Percentiles rank a stretch among this genome's conserved stretches.
Evolutionary conservation across 2,888 invertebrate genomes (phyloP).

Genomic region (Eustalomyia histrio): DNA sequence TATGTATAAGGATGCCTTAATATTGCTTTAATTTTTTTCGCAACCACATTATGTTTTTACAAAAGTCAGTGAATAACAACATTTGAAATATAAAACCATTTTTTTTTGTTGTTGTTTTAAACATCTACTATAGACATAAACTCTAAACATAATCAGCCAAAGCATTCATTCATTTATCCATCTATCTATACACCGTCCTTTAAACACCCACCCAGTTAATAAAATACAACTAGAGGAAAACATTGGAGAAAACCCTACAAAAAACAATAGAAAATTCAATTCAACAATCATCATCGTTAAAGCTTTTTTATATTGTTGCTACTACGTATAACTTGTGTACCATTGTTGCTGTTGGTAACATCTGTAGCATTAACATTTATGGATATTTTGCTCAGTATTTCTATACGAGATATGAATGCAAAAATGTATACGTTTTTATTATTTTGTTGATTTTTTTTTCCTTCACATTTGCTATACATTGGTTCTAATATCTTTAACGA

Average conservation of each 20-base stretch:
- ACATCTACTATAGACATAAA: not conserved
- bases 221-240: not conserved
- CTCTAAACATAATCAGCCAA: not conserved
- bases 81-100: not conserved
- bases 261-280: conserved; percentile 7
- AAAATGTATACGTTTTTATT: conserved; percentile 5
- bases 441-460: not conserved
- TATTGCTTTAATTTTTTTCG: too few relatives aligned
- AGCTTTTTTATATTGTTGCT: not conserved
- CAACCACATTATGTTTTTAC: not conserved
- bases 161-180: not conserved
- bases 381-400: conserved; percentile 29
- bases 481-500: not conserved
- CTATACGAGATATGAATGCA: conserved; percentile 35
- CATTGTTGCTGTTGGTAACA: conserved; percentile 4
- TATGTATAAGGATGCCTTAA: too few relatives aligned
- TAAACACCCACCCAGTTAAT: not conserved
- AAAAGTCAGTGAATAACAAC: conserved; percentile 4
- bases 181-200: not conserved
- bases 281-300: conserved; percentile 7
- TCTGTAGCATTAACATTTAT: conserved; percentile 27
- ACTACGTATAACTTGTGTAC: not conserved
- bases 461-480: not conserved
- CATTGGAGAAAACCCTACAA: not conserved
- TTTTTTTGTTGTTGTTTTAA: not conserved